Conservation (phyloP, 1,140 invertebrate species). For the Atta cephalotes region DNA sequence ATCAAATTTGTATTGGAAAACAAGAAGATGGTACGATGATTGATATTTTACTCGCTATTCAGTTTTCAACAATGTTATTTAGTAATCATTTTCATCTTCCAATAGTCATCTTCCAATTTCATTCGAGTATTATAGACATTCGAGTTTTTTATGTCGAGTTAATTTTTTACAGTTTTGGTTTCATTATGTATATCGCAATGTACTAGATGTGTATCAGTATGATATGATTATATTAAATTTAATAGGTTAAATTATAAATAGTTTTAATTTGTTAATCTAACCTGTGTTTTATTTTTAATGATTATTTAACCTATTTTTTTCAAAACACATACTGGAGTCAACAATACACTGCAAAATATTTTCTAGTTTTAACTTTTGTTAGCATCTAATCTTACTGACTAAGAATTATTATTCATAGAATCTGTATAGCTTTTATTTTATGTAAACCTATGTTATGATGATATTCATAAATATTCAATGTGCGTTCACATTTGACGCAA, state of each 20-base stretch:
- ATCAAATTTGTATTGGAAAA: not conserved
- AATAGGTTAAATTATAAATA: too few species aligned
- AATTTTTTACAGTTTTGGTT: not conserved
- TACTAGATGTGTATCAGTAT: too few species aligned
- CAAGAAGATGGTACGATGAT: not conserved
- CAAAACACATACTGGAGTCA: not conserved
- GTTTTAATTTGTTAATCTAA: not conserved
- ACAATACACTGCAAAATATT: not conserved
- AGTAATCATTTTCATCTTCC: not conserved
- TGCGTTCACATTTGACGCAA: slow-evolving; percentile 61
- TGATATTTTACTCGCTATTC: not conserved
- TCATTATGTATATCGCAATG: too few species aligned
- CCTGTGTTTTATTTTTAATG: not conserved
- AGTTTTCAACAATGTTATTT: not conserved
- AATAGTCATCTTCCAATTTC: not conserved
- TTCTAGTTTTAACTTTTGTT: not conserved
- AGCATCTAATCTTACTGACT: not conserved
- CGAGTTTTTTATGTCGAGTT: not conserved
- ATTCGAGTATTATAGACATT: not conserved
- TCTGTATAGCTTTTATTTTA: not conserved
- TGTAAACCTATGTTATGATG: slow-evolving; percentile 53
- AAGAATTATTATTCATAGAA: not conserved
- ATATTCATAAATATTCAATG: slow-evolving; percentile 72
- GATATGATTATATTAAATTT: too few species aligned
- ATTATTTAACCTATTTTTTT: not conserved